Evolutionary conservation across 2,888 invertebrate species (phyloP).

Genomic region (Trilocha varians): DNA sequence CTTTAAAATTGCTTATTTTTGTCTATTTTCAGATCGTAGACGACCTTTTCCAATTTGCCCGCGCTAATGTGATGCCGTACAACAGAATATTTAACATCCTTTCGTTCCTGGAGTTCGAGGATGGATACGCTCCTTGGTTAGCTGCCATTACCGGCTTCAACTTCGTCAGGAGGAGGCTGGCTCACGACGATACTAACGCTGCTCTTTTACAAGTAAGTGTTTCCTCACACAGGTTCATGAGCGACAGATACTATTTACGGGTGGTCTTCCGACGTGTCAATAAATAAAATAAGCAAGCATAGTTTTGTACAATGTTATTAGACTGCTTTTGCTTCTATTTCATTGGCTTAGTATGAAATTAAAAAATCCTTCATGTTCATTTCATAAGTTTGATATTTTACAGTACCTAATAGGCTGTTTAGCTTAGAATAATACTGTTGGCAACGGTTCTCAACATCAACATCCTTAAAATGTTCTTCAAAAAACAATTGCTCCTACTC

Average conservation of each 20-base stretch:
- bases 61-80: conserved; percentile 66
- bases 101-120: conserved; percentile 73
- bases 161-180: conserved; percentile 50
- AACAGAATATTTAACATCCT: conserved; percentile 70
- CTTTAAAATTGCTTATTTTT: not conserved
- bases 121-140: conserved; percentile 79
- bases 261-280: too few relatives aligned
- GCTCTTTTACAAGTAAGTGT: conserved; percentile 19
- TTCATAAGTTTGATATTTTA: too few relatives aligned
- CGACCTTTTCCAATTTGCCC: conserved; percentile 75
- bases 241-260: not conserved
- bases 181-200: conserved; percentile 34
- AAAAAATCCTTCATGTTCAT: too few relatives aligned
- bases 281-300: too few relatives aligned
- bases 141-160: conserved; percentile 71
- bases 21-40: conserved; percentile 65
- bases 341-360: too few relatives aligned
- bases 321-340: too few relatives aligned
- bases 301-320: too few relatives aligned
- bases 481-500: not conserved
- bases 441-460: too few relatives aligned
- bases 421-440: too few relatives aligned
- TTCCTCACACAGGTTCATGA: not conserved
- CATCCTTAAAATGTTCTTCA: too few relatives aligned
- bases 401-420: too few relatives aligned